phyloP scores from a whole-genome alignment of 1,140 invertebrate genomes.

The Drosophila nebulosa region DNA sequence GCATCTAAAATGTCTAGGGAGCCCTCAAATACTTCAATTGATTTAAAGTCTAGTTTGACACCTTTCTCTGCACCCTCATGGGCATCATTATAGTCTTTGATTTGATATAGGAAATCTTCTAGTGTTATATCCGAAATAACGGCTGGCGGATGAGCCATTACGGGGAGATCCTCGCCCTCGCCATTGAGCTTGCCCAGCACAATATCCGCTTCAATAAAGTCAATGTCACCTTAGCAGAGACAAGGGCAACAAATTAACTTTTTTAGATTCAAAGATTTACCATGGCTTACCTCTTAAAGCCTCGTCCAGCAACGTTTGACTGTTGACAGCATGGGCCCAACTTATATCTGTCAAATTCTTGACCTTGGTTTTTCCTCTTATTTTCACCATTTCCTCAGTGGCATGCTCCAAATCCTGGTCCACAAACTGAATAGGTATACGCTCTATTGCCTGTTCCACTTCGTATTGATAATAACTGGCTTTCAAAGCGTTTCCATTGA shows the following conservation, averaged over 20 bases:
- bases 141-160: constrained; percentile 93
- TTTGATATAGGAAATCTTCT: constrained; percentile 86
- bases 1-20: constrained; percentile 84
- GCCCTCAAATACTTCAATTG: constrained; percentile 87
- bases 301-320: constrained; percentile 83
- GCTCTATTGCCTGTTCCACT: background rate
- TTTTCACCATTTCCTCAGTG: constrained; percentile 26
- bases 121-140: constrained; percentile 89
- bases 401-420: constrained; percentile 18
- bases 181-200: constrained; percentile 85
- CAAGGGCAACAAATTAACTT: background rate
- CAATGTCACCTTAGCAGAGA: constrained; percentile 75
- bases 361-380: constrained; percentile 24
- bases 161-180: constrained; percentile 83
- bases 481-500: constrained; percentile 55
- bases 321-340: constrained; percentile 93
- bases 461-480: constrained; percentile 44
- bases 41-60: constrained; percentile 94
- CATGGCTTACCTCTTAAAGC: constrained; percentile 83
- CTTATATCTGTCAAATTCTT: constrained; percentile 87
- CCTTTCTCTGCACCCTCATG: constrained; percentile 83
- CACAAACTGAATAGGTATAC: background rate
- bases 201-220: constrained; percentile 95
- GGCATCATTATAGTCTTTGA: constrained; percentile 82
- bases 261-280: background rate